Base-by-base conservation (phyloP, 1,140 invertebrate species). In the Musca domestica region DNA sequence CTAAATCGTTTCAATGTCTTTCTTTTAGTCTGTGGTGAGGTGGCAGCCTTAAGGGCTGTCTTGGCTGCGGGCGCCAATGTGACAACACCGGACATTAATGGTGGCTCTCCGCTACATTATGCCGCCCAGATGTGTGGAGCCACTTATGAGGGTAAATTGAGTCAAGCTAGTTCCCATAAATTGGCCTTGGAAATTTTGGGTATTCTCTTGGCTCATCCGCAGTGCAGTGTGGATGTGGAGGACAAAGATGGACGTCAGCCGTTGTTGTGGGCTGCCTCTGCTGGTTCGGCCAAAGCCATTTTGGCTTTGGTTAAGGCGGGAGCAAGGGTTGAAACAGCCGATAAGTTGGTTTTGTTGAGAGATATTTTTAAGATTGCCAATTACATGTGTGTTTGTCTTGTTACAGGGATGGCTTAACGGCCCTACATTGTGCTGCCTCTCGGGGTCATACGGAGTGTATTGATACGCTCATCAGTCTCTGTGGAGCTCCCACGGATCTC, bases 71-170 rank as follows among this genome's bases (percentile, higher is more conserved):
- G 94, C 3, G 95, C 94, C 0, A 88, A 91, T 71, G 87, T 94
- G 14, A 91, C 92, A 1, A 92, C 91, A 0, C 89, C 94, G 0
- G 97, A 99, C 82, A 90, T 95, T 67, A 95, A 98, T 77, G 93
- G 94, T 5, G 97, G 96, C 10, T 95, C 92, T 75, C 95, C 97
- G 0, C 84, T 99, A 22, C 97, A 99, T 82, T 99, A 99, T 83
- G 96, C 96, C 0, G 95, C 96, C 19, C 96, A 98, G 82, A 95
- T 97, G 88, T 95, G 95, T 77, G 94, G 92, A 1, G 88, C 90
- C 17, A 88, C 88, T 5, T 88, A 87, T 10, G 90, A 90, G 69
- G 87, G 88, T 67, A 89, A 90, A 46, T 77, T 81, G 68, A 70
- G 67, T 67, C 49, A 64, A 27, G 72, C 73, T 10, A 75, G 70